A percentile compares a stretch with the other conserved stretches of the same genome.
Conservation (phyloP, 2,113 vertebrate genomes). For the Onychostoma macrolepis region DNA sequence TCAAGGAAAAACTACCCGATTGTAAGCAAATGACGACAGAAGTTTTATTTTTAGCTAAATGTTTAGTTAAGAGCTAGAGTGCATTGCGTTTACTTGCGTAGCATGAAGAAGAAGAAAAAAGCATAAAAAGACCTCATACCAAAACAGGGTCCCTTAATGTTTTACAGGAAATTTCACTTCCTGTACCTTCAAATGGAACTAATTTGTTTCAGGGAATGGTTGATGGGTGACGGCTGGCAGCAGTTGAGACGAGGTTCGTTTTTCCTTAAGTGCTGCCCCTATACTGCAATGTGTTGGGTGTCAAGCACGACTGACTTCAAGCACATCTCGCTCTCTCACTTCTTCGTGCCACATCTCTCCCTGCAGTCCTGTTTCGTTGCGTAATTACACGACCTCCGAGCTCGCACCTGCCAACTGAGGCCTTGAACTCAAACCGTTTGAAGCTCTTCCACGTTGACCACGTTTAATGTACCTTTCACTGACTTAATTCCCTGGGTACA, state of each 20-base stretch:
- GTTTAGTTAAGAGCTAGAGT: background rate
- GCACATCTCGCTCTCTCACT: background rate
- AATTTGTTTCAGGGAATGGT: constrained; percentile 24
- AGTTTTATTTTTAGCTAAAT: background rate
- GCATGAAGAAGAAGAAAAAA: background rate
- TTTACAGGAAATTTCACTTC: constrained; percentile 41
- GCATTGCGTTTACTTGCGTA: background rate
- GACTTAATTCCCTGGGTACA: background rate
- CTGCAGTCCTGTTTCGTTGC: background rate
- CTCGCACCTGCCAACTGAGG: constrained; percentile 14
- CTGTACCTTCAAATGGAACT: constrained; percentile 33
- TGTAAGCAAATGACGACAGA: background rate
- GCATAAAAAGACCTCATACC: constrained; percentile 7
- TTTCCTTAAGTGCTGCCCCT: background rate
- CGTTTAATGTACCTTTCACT: background rate
- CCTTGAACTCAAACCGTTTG: constrained; percentile 21
- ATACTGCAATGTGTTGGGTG: background rate
- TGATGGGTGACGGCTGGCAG: background rate
- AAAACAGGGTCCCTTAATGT: background rate
- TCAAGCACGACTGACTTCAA: background rate
- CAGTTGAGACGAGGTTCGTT: background rate
- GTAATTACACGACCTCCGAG: background rate
- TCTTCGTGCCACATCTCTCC: background rate
- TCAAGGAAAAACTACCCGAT: background rate
- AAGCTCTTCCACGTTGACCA: background rate